A percentile compares a stretch with the other conserved stretches of the same genome.
phyloP scores from a whole-genome alignment of 1,140 invertebrate genomes.

The Drosophila nasuta region DNA sequence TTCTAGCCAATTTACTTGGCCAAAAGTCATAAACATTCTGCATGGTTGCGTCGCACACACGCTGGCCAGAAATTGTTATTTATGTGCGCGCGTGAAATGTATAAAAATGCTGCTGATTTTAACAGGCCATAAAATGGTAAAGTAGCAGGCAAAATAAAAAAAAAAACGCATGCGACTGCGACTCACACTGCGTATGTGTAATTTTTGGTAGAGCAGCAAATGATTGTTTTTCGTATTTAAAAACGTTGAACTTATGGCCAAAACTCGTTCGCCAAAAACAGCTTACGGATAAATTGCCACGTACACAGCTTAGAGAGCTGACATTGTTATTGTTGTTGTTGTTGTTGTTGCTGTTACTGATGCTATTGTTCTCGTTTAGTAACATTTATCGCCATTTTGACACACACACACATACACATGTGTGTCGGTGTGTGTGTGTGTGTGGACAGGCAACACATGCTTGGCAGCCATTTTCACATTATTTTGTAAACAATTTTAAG shows the following conservation, averaged over 20 bases:
- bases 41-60: conserved; percentile 40
- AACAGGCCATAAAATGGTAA: conserved; percentile 63
- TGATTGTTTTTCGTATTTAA: conserved; percentile 67
- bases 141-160: background rate
- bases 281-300: conserved; percentile 50
- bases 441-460: conserved; percentile 72
- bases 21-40: conserved; percentile 75
- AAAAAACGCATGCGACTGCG: background rate
- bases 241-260: conserved; percentile 57
- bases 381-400: conserved; percentile 82
- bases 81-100: conserved; percentile 80
- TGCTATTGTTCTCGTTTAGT: conserved; percentile 69
- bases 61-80: conserved; percentile 70
- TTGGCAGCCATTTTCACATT: conserved; percentile 81
- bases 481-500: conserved; percentile 83
- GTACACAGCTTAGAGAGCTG: conserved; percentile 33
- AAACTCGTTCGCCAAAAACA: conserved; percentile 7
- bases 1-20: conserved; percentile 61
- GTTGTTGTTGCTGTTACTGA: conserved; percentile 41
- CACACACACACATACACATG: conserved; percentile 30
- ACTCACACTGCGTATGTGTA: conserved; percentile 62
- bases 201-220: conserved; percentile 52
- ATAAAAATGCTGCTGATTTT: conserved; percentile 70
- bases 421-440: background rate
- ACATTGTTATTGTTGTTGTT: conserved; percentile 38